Evolutionary conservation across 2,888 invertebrate species (phyloP).

Genomic region (Notocelia uddmanniana): DNA sequence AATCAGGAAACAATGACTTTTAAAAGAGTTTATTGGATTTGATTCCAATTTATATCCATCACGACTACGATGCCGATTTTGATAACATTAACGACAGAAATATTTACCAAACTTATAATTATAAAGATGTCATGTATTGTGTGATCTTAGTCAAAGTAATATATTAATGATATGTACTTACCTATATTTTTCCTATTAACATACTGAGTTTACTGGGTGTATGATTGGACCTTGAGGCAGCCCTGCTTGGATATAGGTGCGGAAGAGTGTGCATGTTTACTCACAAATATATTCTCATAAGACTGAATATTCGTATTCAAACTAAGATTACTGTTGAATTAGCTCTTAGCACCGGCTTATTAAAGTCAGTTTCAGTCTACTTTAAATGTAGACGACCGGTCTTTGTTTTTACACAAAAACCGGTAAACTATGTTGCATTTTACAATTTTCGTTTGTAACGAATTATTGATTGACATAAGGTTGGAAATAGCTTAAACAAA

Average conservation of each 20-base stretch:
- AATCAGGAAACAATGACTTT: neutral
- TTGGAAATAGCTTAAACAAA: neutral
- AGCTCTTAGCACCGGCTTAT: too few species aligned
- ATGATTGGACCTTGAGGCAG: constrained; percentile 34
- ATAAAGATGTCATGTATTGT: too few species aligned
- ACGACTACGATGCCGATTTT: neutral
- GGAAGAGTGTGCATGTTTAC: constrained; percentile 42
- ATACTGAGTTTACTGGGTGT: constrained; percentile 39
- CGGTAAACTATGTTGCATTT: neutral
- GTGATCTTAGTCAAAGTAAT: too few species aligned
- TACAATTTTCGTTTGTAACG: neutral
- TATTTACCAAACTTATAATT: too few species aligned
- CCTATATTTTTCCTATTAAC: constrained; percentile 16
- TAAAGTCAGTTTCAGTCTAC: too few species aligned
- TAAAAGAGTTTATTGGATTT: neutral
- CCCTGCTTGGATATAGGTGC: constrained; percentile 40
- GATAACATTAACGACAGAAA: too few species aligned
- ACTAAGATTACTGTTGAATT: neutral
- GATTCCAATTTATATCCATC: neutral
- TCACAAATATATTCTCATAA: constrained; percentile 26
- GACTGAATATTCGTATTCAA: neutral
- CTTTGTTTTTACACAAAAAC: neutral
- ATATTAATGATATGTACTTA: neutral
- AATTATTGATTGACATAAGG: neutral
- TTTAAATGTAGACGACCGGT: too few species aligned